These are phyloP conservation scores for cattle (Bos taurus) DNA, from an alignment of 2,113 vertebrate species.

Conservation along the genomic window DNA sequence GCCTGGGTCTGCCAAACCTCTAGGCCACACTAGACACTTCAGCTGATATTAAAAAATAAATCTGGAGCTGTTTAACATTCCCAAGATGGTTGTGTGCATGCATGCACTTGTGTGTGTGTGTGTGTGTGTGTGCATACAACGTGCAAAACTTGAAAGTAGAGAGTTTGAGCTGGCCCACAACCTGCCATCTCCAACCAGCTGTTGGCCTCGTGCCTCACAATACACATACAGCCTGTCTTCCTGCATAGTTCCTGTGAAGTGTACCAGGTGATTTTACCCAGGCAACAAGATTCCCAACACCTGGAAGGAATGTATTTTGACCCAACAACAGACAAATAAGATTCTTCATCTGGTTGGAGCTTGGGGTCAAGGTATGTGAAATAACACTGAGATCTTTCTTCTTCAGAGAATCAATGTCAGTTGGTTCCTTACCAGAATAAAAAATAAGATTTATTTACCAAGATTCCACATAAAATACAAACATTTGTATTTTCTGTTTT, in stretches of 20 bases:
- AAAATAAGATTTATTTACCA: neutral
- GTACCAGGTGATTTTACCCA: conserved; percentile 38
- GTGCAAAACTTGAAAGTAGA: conserved; percentile 50
- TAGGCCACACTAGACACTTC: conserved; percentile 32
- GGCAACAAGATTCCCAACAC: neutral
- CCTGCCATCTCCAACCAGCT: conserved; percentile 30
- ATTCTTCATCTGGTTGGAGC: conserved; percentile 9
- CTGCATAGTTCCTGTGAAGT: conserved; percentile 49
- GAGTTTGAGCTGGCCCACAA: conserved; percentile 36
- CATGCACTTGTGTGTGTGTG: neutral
- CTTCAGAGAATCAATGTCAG: neutral
- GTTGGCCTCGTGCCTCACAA: conserved; percentile 20
- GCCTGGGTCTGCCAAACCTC: conserved; percentile 14
- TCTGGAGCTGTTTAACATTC: conserved; percentile 64
- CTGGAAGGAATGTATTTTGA: conserved; percentile 36
- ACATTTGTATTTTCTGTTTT: neutral
- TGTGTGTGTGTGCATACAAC: neutral
- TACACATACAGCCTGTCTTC: neutral
- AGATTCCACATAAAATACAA: neutral
- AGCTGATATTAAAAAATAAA: conserved; percentile 64
- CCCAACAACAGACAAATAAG: conserved; percentile 2
- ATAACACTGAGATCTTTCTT: neutral
- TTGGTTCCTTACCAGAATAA: neutral
- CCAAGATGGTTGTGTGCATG: neutral
- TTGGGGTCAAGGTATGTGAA: neutral